Evolutionary conservation across 2,113 vertebrate species (phyloP).

Genomic region (Dipodomys spectabilis): DNA sequence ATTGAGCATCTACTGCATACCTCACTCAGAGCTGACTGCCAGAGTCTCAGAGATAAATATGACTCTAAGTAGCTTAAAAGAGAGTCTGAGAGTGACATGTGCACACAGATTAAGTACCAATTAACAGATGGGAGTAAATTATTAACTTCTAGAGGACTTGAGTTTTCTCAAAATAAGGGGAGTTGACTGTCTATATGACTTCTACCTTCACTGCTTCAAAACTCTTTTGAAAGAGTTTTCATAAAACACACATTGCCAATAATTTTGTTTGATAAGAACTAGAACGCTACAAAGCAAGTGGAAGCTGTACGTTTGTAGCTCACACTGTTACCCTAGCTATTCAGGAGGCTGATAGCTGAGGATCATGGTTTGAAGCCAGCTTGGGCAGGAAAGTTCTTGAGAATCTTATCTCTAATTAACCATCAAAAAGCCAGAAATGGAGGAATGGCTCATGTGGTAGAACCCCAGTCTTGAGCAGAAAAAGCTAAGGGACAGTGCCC

Average conservation of each 20-base stretch:
- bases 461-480: too few relatives aligned
- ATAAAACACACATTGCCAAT: background rate
- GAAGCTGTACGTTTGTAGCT: too few relatives aligned
- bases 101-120: background rate
- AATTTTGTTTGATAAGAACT: conserved; percentile 54
- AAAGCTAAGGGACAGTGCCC: too few relatives aligned
- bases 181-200: background rate
- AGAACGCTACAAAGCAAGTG: background rate
- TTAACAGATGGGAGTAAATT: background rate
- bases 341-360: too few relatives aligned
- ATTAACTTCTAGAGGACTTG: background rate
- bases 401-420: too few relatives aligned
- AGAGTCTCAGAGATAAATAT: background rate
- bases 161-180: conserved; percentile 16
- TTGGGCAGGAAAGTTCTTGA: too few relatives aligned
- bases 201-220: background rate
- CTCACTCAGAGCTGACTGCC: background rate
- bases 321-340: too few relatives aligned
- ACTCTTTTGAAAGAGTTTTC: conserved; percentile 34
- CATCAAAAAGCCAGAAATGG: too few relatives aligned
- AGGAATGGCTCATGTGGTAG: too few relatives aligned
- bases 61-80: background rate
- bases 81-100: background rate
- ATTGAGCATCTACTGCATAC: background rate
- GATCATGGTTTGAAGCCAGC: too few relatives aligned